These are phyloP conservation scores for Sebastes schlegelii DNA, from an alignment of 2,113 vertebrate species.

Conservation along the genomic window DNA sequence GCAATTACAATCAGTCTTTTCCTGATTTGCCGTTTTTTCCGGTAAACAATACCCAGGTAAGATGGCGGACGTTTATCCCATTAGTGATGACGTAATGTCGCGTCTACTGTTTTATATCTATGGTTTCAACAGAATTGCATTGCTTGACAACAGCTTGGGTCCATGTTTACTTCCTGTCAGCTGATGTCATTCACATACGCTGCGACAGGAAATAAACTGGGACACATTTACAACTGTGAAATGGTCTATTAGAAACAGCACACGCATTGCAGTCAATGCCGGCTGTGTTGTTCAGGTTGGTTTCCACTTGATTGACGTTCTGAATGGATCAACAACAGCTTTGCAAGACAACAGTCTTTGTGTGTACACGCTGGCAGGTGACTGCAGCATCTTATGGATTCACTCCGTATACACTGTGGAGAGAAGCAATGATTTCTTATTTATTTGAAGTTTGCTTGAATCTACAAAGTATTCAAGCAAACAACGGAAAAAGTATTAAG, in stretches of 20 bases:
- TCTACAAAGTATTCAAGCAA: constrained; percentile 50
- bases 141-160: too few species aligned
- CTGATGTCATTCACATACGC: too few species aligned
- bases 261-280: constrained; percentile 5
- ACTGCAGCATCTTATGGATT: constrained; percentile 38
- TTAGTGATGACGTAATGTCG: too few species aligned
- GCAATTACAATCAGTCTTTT: too few species aligned
- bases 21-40: too few species aligned
- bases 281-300: constrained; percentile 26
- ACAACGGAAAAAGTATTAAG: constrained; percentile 31
- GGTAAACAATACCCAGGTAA: too few species aligned
- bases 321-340: constrained; percentile 43
- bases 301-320: constrained; percentile 15
- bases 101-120: too few species aligned
- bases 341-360: constrained; percentile 23
- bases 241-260: constrained; percentile 8
- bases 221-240: neutral
- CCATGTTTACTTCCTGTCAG: too few species aligned
- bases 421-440: constrained; percentile 48
- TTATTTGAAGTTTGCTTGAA: constrained; percentile 56
- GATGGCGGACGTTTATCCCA: too few species aligned
- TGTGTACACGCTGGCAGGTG: neutral
- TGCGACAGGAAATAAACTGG: too few species aligned
- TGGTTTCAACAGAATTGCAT: too few species aligned
- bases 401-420: constrained; percentile 22